Conservation (phyloP, 1,140 invertebrate genomes). For the Cydia splendana region DNA sequence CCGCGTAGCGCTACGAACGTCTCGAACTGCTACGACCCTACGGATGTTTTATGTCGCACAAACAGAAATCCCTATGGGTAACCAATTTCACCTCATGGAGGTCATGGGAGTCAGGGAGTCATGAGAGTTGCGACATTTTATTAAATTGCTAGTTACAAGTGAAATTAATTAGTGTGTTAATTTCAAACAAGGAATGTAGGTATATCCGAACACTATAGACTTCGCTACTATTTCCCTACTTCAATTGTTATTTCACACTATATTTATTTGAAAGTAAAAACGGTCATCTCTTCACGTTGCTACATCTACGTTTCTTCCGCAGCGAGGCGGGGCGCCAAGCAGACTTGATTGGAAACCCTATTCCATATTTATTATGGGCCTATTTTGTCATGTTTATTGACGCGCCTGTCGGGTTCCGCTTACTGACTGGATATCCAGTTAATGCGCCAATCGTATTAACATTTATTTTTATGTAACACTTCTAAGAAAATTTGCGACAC, state of each 20-base stretch:
- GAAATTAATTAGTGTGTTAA: too few species aligned
- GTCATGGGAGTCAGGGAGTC: too few species aligned
- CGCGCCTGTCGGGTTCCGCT: constrained; percentile 48
- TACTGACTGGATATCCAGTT: constrained; percentile 47
- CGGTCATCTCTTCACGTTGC: constrained; percentile 39
- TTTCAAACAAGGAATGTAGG: too few species aligned
- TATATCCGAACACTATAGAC: too few species aligned
- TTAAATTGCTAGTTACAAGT: too few species aligned
- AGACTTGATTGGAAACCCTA: constrained; percentile 77
- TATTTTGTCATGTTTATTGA: constrained; percentile 77
- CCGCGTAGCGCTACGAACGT: constrained; percentile 46
- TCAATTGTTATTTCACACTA: too few species aligned
- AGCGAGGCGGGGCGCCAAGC: constrained; percentile 61
- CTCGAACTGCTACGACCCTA: constrained; percentile 44
- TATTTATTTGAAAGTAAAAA: background rate
- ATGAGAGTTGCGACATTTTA: too few species aligned
- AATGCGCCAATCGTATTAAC: constrained; percentile 43
- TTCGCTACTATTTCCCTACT: too few species aligned
- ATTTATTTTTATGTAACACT: constrained; percentile 37
- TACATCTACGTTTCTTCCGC: constrained; percentile 45
- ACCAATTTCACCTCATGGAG: too few species aligned
- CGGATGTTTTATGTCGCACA: background rate
- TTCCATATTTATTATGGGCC: constrained; percentile 78
- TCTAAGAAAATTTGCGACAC: background rate
- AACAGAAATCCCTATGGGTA: too few species aligned